Percentiles rank a stretch among this genome's conserved stretches.
Evolutionary conservation across 1,140 invertebrate species (phyloP).

Genomic region (Antheraea pernyi): DNA sequence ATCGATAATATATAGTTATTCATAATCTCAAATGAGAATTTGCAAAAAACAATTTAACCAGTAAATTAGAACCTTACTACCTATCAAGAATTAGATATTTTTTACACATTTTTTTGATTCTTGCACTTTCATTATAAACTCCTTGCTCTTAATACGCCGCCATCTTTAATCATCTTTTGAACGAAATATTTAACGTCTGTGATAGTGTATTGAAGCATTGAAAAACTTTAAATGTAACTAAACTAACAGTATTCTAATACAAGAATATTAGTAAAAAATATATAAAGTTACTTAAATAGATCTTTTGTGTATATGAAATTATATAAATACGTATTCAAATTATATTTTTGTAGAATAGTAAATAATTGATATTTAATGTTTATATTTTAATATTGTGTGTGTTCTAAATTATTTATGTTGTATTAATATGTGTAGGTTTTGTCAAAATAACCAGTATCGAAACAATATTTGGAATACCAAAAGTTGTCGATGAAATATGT

Average conservation of each 20-base stretch:
- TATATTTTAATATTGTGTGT: conserved; percentile 8
- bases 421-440: conserved; percentile 14
- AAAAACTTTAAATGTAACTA: conserved; percentile 18
- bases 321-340: conserved; percentile 39
- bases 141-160: not conserved
- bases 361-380: not conserved
- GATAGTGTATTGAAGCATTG: conserved; percentile 66
- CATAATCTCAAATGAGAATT: too few relatives aligned
- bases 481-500: conserved; percentile 21
- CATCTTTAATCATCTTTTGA: not conserved
- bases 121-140: not conserved
- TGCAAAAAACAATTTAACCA: too few relatives aligned
- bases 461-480: conserved; percentile 24
- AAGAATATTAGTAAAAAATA: conserved; percentile 13
- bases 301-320: conserved; percentile 39
- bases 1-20: too few relatives aligned
- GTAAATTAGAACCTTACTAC: too few relatives aligned
- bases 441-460: conserved; percentile 27
- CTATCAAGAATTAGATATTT: too few relatives aligned
- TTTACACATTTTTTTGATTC: too few relatives aligned
- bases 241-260: conserved; percentile 58
- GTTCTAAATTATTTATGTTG: conserved; percentile 13
- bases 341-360: conserved; percentile 50
- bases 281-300: conserved; percentile 18
- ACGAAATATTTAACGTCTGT: conserved; percentile 57